These are phyloP conservation scores for Apamea monoglypha DNA, from an alignment of 2,888 invertebrate species.

Conservation along the genomic window DNA sequence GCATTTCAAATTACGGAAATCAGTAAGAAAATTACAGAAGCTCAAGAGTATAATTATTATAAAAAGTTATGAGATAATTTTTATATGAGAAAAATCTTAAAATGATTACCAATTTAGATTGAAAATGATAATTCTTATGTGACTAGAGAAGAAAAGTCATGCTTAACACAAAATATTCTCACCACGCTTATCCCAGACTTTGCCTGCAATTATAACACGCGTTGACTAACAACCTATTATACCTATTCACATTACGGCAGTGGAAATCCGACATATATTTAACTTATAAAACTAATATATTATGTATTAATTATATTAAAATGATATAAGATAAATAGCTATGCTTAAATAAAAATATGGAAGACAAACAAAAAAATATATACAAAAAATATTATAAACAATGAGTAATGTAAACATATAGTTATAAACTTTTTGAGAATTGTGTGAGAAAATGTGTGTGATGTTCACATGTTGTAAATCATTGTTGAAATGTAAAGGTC, in stretches of 20 bases:
- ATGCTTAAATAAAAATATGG: constrained; percentile 56
- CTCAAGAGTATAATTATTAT: constrained; percentile 41
- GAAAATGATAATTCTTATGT: constrained; percentile 52
- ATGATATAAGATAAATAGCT: constrained; percentile 56
- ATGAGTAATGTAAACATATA: constrained; percentile 25
- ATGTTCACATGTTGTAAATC: constrained; percentile 18
- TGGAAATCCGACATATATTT: constrained; percentile 48
- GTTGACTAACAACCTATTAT: constrained; percentile 73
- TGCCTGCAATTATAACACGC: constrained; percentile 84
- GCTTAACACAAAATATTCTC: constrained; percentile 83
- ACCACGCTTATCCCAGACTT: constrained; percentile 86
- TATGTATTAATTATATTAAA: constrained; percentile 31
- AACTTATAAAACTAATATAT: constrained; percentile 43
- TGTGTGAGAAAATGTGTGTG: constrained; percentile 17
- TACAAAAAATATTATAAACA: constrained; percentile 35
- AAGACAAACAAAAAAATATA: constrained; percentile 50
- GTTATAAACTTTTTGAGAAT: constrained; percentile 20
- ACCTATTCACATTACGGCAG: constrained; percentile 66
- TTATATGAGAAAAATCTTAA: constrained; percentile 45
- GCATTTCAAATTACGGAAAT: constrained; percentile 45
- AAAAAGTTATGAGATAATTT: constrained; percentile 51
- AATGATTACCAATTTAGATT: constrained; percentile 51
- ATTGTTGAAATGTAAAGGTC: background rate
- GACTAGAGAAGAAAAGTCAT: constrained; percentile 75
- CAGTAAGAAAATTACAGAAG: constrained; percentile 53